Evolutionary conservation across 1,140 invertebrate species (phyloP).

Genomic region (Leptopilina boulardi): DNA sequence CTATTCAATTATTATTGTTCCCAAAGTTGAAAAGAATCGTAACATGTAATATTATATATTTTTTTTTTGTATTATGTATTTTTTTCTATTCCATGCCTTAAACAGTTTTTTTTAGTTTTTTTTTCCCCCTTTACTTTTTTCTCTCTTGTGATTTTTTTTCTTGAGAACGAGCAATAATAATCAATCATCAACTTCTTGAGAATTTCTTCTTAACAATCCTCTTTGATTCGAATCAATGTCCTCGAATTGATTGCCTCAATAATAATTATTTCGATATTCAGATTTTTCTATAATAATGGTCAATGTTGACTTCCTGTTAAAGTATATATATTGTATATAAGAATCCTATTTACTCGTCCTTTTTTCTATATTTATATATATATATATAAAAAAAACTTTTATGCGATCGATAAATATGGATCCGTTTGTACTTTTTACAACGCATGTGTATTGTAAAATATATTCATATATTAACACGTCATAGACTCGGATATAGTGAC

Average conservation of each 20-base stretch:
- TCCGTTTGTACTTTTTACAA: constrained; percentile 46
- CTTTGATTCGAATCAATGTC: background rate
- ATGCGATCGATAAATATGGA: constrained; percentile 60
- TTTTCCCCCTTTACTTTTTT: background rate
- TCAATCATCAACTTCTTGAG: too few relatives aligned
- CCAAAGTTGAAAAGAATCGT: too few relatives aligned
- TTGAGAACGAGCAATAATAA: too few relatives aligned
- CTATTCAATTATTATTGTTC: too few relatives aligned
- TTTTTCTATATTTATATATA: constrained; percentile 28
- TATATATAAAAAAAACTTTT: too few relatives aligned
- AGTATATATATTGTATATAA: background rate
- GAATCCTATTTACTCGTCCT: constrained; percentile 43
- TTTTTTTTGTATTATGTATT: too few relatives aligned
- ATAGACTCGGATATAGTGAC: background rate
- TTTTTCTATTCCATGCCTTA: too few relatives aligned
- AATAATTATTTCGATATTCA: background rate
- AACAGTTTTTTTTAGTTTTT: too few relatives aligned
- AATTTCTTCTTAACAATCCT: too few relatives aligned
- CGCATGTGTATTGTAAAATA: constrained; percentile 27
- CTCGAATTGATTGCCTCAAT: background rate
- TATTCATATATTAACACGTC: constrained; percentile 46
- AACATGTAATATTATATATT: too few relatives aligned
- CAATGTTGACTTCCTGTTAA: background rate
- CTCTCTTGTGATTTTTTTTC: background rate
- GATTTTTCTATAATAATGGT: background rate